phyloP scores from a whole-genome alignment of 2,113 vertebrate genomes.

The Nothobranchius furzeri region DNA sequence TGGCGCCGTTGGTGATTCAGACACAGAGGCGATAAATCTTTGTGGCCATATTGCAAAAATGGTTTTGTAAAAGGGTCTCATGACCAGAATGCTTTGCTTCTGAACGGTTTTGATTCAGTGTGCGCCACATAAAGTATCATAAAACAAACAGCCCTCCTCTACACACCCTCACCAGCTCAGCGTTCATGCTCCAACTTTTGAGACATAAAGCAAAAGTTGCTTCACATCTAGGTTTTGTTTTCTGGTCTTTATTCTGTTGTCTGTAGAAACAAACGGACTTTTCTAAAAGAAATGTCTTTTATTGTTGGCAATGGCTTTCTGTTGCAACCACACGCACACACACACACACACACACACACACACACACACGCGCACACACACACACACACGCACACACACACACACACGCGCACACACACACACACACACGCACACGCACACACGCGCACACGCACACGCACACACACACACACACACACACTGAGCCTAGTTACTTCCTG shows the following conservation, averaged over 20 bases:
- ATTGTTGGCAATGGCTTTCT: not conserved
- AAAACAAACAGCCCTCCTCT: not conserved
- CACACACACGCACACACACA: no score
- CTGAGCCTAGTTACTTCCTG: not conserved
- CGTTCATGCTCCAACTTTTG: not conserved
- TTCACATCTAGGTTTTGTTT: not conserved
- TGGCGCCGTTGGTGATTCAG: no score
- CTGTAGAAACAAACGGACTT: not conserved
- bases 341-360: no score
- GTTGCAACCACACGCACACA: not conserved
- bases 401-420: no score
- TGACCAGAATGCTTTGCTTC: no score
- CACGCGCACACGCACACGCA: no score
- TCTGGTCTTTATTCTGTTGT: not conserved
- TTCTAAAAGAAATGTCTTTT: not conserved
- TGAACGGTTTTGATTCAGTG: not conserved
- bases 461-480: no score
- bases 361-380: not conserved
- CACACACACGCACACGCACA: not conserved
- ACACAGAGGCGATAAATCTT: no score
- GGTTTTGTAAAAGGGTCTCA: no score
- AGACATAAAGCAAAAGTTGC: not conserved
- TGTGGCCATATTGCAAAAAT: no score
- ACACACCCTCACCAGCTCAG: not conserved
- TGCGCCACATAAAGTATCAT: conserved; percentile 1